Conservation (phyloP, 2,797 vertebrate species). For the Mico argentatus region DNA sequence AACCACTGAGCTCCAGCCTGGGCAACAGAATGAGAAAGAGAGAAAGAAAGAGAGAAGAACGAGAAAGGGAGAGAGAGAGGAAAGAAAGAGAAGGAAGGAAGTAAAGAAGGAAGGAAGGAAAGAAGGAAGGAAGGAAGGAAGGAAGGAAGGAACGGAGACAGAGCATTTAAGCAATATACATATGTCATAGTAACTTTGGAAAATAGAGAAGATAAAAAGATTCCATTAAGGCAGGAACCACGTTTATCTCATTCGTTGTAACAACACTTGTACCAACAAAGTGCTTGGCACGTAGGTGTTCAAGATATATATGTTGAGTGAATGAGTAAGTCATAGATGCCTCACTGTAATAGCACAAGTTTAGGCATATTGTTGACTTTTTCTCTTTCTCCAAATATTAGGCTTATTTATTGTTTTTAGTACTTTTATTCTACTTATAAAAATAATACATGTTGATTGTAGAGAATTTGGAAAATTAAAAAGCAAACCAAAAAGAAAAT, state of each 20-base stretch:
- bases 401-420: not conserved
- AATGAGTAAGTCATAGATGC: not conserved
- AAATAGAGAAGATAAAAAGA: not conserved
- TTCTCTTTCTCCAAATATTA: not conserved
- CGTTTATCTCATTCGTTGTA: not conserved
- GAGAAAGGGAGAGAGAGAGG: too few relatives aligned
- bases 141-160: too few relatives aligned
- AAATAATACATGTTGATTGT: too few relatives aligned
- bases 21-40: too few relatives aligned
- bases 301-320: not conserved
- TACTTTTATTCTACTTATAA: not conserved
- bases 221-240: not conserved
- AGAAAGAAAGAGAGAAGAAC: too few relatives aligned
- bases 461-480: too few relatives aligned
- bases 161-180: not conserved
- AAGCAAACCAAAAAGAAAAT: not conserved
- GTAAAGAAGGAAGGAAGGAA: fast-evolving
- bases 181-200: not conserved
- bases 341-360: not conserved
- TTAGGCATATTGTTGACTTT: not conserved
- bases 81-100: too few relatives aligned
- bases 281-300: not conserved
- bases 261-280: not conserved
- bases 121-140: too few relatives aligned
- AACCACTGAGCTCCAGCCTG: too few relatives aligned